Evolutionary conservation across 2,888 invertebrate genomes (phyloP), one percentile per base, ranked within the genome.

Genomic region (Dilophus febrilis): DNA sequence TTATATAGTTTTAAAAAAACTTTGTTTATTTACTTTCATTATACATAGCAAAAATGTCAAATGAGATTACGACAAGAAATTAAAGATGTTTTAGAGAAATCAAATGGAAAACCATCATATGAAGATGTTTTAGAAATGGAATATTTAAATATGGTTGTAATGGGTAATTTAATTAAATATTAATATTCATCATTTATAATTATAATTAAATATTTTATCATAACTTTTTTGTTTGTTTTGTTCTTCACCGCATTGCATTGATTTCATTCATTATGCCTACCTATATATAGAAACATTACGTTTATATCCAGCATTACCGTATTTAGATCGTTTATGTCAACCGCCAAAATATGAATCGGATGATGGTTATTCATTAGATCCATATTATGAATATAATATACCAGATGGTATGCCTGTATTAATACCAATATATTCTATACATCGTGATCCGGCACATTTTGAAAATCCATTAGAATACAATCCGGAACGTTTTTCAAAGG

Each of bases 71-170:
- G 64, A 3, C 46, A 54, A 10, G 68, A 68, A 48, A 61, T 68
- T 22, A 54, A 56, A 2, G 44, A 51, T 2, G 57, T 57, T 1
- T 44, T 64, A 12, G 44, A 49, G 4, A 49, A 51, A n/a, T 53
- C 57, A 39, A 53, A 52, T 0, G 63, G 63, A 0, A 22, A 22
- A 32, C 43, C 67, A 0, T 62, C 58, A 2, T 62, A 64, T 38
- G 51, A 63, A 14, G 45, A 59, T 16, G 49, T 68, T 10, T 52
- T 55, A 2, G 56, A 60, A 6, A 51, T 68, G 57, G 51, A 55
- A 22, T 67, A 65, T 45, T 50, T 68, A 47, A 61, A 66, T 40
- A 63, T 60, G 61, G 63, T 58, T 53, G 22, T 22, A 8, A 6
- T 8, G 8, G 22, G 22, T 22, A 22, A 6, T 8, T 6, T 22